Conservation (phyloP, 2,797 vertebrate genomes). For the Babyrousa celebensis region DNA sequence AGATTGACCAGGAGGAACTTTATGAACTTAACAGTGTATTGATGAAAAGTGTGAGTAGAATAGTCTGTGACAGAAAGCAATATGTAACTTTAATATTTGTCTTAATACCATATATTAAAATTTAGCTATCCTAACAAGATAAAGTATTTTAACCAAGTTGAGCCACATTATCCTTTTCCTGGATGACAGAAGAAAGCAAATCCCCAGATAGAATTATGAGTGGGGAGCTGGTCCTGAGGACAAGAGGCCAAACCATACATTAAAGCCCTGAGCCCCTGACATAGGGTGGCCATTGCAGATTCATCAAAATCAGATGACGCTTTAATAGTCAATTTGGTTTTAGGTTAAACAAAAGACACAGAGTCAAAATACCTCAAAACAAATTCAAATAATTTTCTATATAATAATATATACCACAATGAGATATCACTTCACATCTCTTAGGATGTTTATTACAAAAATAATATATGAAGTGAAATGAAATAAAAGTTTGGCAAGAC, state of each 20-base stretch:
- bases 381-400: background rate
- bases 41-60: background rate
- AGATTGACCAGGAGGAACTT: background rate
- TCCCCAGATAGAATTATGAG: background rate
- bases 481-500: background rate
- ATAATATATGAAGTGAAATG: background rate
- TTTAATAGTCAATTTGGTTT: background rate
- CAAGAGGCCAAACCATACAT: background rate
- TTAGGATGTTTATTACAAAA: background rate
- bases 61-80: background rate
- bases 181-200: background rate
- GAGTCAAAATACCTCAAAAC: background rate
- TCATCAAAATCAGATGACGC: background rate
- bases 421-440: background rate
- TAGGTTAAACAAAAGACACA: background rate
- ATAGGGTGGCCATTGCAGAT: background rate
- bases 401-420: background rate
- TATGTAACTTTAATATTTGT: background rate
- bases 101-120: conserved; percentile 15
- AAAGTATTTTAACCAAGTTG: background rate
- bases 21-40: background rate
- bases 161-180: background rate
- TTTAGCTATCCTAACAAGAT: background rate
- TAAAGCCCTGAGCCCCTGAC: background rate
- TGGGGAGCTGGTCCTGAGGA: background rate